Conservation (phyloP, 2,888 invertebrate genomes). For the Antheraea yamamai region DNA sequence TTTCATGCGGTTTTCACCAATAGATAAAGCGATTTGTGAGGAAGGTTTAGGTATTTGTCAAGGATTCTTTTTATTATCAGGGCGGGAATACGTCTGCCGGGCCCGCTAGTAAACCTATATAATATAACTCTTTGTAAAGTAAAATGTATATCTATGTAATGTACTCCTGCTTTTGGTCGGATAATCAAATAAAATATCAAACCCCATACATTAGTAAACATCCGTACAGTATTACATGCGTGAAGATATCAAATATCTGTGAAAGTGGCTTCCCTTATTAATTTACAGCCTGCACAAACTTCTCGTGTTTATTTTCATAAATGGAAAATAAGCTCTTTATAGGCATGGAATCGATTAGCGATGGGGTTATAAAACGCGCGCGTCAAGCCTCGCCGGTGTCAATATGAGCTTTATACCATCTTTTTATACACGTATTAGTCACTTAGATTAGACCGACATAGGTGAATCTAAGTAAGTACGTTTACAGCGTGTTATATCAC, state of each 20-base stretch:
- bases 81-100: too few relatives aligned
- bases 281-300: constrained; percentile 38
- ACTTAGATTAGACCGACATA: constrained; percentile 5
- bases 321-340: constrained; percentile 58
- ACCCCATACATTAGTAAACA: background rate
- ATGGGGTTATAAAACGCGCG: constrained; percentile 50
- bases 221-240: constrained; percentile 2
- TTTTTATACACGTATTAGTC: constrained; percentile 14
- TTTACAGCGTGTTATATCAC: background rate
- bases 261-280: constrained; percentile 32
- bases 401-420: constrained; percentile 39
- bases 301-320: constrained; percentile 40
- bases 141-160: background rate
- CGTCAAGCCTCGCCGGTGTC: constrained; percentile 28
- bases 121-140: too few relatives aligned
- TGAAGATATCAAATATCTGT: constrained; percentile 11
- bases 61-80: too few relatives aligned
- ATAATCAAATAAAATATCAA: background rate
- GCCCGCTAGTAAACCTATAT: too few relatives aligned
- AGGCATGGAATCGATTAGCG: constrained; percentile 58
- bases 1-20: too few relatives aligned
- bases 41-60: too few relatives aligned
- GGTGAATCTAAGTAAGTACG: constrained; percentile 22
- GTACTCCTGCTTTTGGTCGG: background rate
- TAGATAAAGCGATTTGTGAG: too few relatives aligned